These are phyloP conservation scores for Drosophila micromelanica DNA, from an alignment of 1,140 invertebrate genomes.

Conservation along the genomic window DNA sequence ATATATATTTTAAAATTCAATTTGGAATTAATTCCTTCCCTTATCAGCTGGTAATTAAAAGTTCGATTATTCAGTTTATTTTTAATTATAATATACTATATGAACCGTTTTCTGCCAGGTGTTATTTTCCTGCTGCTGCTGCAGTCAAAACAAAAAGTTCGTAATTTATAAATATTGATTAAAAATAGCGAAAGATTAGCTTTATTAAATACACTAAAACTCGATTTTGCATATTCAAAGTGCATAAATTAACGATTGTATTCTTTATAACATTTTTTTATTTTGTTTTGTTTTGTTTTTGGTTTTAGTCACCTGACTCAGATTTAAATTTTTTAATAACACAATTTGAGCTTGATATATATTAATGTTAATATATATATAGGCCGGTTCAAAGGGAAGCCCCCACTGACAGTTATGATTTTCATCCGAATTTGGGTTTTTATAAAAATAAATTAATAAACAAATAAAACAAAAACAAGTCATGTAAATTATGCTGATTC, in stretches of 20 bases:
- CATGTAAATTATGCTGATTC: slow-evolving; percentile 11
- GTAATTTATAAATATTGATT: slow-evolving; percentile 58
- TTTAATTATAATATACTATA: neutral
- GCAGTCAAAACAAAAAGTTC: slow-evolving; percentile 33
- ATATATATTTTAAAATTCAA: no score
- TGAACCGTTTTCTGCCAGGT: neutral
- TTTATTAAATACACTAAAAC: slow-evolving; percentile 42
- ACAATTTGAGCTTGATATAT: no score
- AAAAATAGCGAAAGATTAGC: slow-evolving; percentile 25
- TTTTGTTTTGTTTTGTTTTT: slow-evolving; percentile 1
- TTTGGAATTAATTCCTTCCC: no score
- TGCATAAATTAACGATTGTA: slow-evolving; percentile 42
- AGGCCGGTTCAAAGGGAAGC: slow-evolving; percentile 8
- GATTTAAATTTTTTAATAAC: no score
- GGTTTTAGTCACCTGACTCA: neutral
- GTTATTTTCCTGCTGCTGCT: no score
- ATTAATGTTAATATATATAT: no score
- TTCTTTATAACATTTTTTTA: no score
- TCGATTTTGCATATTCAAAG: slow-evolving; percentile 8
- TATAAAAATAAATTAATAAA: no score
- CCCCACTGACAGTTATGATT: neutral
- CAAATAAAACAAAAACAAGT: neutral
- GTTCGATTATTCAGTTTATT: no score
- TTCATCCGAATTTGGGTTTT: slow-evolving; percentile 1
- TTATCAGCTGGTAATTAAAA: no score